Evolutionary conservation across 2,113 vertebrate species (phyloP).

Genomic region (Dascyllus trimaculatus): DNA sequence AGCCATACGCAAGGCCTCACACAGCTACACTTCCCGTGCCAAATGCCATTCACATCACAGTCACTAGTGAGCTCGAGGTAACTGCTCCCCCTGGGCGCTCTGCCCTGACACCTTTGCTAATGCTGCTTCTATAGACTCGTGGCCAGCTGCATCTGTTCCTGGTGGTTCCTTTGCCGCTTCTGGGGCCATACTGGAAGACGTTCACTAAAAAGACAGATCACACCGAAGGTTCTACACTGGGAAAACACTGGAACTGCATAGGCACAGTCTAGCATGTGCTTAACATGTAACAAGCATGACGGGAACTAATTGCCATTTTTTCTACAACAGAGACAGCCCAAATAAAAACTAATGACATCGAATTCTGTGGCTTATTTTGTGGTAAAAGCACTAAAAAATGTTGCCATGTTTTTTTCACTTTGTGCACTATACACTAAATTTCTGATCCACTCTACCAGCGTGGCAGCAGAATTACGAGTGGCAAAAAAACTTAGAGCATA

Average conservation of each 20-base stretch:
- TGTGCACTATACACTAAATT: no score
- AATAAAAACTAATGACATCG: neutral
- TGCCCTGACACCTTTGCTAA: slow-evolving; percentile 21
- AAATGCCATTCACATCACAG: slow-evolving; percentile 64
- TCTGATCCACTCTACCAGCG: no score
- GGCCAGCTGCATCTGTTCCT: slow-evolving; percentile 24
- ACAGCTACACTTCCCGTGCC: slow-evolving; percentile 38
- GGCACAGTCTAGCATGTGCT: neutral
- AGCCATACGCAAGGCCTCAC: slow-evolving; percentile 52
- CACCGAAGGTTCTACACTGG: neutral
- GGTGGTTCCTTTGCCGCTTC: neutral
- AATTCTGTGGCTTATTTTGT: neutral
- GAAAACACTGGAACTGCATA: neutral
- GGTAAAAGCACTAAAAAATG: neutral
- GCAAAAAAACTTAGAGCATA: no score
- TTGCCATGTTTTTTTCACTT: no score
- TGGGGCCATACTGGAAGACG: neutral
- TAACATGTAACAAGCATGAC: neutral
- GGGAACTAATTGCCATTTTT: neutral
- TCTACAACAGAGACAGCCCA: neutral
- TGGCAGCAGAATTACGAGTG: no score
- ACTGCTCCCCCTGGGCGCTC: slow-evolving; percentile 34
- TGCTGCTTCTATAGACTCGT: slow-evolving; percentile 33
- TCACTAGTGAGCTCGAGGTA: slow-evolving; percentile 45
- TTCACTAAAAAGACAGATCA: neutral